phyloP scores from a whole-genome alignment of 2,888 invertebrate genomes.

The Eupithecia abbreviata region DNA sequence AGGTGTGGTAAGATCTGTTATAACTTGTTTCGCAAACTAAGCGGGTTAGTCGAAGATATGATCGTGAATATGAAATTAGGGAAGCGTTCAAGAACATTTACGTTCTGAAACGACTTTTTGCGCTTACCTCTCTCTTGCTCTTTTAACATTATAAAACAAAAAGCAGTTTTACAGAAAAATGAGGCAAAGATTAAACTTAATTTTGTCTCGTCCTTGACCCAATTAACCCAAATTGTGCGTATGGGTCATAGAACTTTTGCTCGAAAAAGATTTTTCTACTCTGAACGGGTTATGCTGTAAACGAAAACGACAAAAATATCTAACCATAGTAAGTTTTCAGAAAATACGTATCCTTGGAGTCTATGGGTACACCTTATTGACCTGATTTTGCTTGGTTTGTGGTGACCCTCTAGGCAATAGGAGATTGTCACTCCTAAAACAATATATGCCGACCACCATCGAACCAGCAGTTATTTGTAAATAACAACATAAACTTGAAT shows the following conservation, averaged over 20 bases:
- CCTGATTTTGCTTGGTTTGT: background rate
- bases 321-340: background rate
- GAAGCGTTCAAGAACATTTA: slow-evolving; percentile 5
- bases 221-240: slow-evolving; percentile 9
- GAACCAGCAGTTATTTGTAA: background rate
- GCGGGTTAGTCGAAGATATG: slow-evolving; percentile 11
- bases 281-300: background rate
- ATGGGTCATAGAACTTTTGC: background rate
- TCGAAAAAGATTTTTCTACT: background rate
- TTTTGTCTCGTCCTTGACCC: slow-evolving; percentile 4
- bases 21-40: slow-evolving; percentile 28
- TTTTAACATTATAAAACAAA: background rate
- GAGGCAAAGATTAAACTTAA: slow-evolving; percentile 3
- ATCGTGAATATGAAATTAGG: slow-evolving; percentile 5
- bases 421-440: background rate
- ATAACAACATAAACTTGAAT: slow-evolving; percentile 6
- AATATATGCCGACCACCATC: background rate
- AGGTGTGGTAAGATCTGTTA: slow-evolving; percentile 29
- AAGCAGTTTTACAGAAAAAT: background rate
- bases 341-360: background rate
- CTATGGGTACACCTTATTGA: background rate
- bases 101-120: background rate
- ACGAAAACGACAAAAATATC: background rate
- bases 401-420: background rate
- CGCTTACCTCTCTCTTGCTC: background rate